phyloP scores from a whole-genome alignment of 2,888 invertebrate species.

The Drosophila picticornis region DNA sequence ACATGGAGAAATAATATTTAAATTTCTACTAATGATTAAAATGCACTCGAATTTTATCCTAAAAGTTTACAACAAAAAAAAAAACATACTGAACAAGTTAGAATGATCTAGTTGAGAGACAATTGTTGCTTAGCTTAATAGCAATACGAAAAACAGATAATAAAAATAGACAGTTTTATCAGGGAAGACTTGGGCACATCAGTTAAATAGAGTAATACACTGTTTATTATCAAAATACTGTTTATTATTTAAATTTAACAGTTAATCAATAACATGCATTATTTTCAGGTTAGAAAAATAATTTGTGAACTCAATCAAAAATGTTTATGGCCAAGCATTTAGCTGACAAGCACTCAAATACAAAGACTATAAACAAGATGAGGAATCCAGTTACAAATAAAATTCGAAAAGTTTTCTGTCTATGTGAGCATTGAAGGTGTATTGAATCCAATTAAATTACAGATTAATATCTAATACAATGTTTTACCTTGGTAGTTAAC shows the following conservation, averaged over 20 bases:
- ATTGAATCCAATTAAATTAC: neutral
- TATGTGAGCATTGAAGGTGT: no score
- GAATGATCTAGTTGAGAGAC: neutral
- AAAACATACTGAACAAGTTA: neutral
- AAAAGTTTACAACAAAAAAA: neutral
- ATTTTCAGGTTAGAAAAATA: neutral
- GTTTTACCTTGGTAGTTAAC: neutral
- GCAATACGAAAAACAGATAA: no score
- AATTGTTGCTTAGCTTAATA: neutral
- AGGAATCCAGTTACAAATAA: neutral
- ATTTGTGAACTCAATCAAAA: neutral
- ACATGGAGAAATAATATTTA: constrained; percentile 3
- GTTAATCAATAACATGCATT: neutral
- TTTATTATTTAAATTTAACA: no score
- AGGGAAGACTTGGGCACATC: no score
- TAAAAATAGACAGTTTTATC: no score
- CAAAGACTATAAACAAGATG: no score
- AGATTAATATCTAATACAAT: no score
- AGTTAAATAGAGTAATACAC: no score
- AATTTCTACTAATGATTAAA: neutral
- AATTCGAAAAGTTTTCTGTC: no score
- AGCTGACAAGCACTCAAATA: no score
- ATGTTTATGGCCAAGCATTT: no score
- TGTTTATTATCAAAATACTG: neutral
- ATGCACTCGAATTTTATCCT: neutral